Evolutionary conservation across 2,797 vertebrate species (phyloP), one percentile per base, ranked within the genome.

Genomic region (Nyctalus aviator): DNA sequence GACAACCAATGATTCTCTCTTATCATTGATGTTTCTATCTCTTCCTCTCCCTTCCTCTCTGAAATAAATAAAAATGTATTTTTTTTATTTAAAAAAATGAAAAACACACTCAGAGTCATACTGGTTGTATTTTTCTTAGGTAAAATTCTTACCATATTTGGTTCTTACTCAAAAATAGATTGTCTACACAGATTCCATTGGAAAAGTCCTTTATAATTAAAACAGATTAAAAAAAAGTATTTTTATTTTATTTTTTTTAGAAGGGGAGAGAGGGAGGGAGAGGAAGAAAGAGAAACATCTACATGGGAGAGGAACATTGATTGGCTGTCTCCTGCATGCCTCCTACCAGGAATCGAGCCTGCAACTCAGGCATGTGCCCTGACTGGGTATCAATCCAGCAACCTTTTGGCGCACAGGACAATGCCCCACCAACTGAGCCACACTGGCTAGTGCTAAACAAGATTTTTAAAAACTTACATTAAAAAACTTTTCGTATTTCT

Each of bases 101-200:
- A 55, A 6, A n/a, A 59, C 50, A 62, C 18, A 55, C 50, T 41
- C 18, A 55, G 20, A 0, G 25, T 20, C 32, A 30, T 81, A 23
- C 3, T 12, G 1, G 14, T 37, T 75, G 21, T 86, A 86, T 92
- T 86, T 72, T n/a, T 83, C 32, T 83, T 79, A n/a, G 15, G 32
- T 66, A 66, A 71, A 68, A 68, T 57, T 94, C 27, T 93, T 50
- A 76, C 68, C 50, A 14, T 79, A 81, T 75, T 84, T 72, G 25
- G 55, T 78, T 82, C 27, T 76, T 62, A 53, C 7, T 53, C 41
- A 18, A 27, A 46, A 12, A 23, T 41, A 18, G 73, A 64, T 48
- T 46, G 48, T 66, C 23, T 71, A 17, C 44, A 53, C 1, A 25
- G 7, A n/a, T 27, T 76, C n/a, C 37, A 35, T 32, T 46, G 32